A percentile compares a stretch with the other conserved stretches of the same genome.
These are phyloP conservation scores for Macquaria ambigua DNA, from an alignment of 2,113 vertebrate species.

Conservation along the genomic window DNA sequence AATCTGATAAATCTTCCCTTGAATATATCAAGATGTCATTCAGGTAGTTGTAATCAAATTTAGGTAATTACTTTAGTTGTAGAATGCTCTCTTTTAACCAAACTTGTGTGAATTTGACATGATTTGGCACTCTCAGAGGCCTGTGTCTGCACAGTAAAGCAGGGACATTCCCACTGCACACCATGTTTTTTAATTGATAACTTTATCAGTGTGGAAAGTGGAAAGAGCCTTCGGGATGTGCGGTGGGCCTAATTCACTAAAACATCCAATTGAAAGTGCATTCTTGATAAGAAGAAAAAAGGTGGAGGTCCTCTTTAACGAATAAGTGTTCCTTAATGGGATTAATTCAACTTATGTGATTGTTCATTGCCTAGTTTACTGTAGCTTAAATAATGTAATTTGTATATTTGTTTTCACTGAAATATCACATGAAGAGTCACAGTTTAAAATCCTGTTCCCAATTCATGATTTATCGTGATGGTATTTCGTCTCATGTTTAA, in stretches of 20 bases:
- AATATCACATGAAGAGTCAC: not conserved
- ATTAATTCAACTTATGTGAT: not conserved
- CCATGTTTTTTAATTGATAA: slow-evolving; percentile 45
- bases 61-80: slow-evolving; percentile 7
- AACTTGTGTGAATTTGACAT: slow-evolving; percentile 25
- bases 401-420: not conserved
- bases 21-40: slow-evolving; percentile 18
- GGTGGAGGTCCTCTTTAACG: not conserved
- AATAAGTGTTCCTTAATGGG: not conserved
- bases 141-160: slow-evolving; percentile 1
- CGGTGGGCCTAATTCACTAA: slow-evolving; percentile 34
- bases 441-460: not conserved
- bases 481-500: not conserved
- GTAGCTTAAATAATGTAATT: not conserved
- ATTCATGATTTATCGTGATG: not conserved
- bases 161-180: slow-evolving; percentile 12
- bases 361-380: not conserved
- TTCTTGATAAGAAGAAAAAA: slow-evolving; percentile 28
- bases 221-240: slow-evolving; percentile 34
- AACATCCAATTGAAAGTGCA: slow-evolving; percentile 25
- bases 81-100: not conserved
- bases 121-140: slow-evolving; percentile 24
- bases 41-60: slow-evolving; percentile 5
- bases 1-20: not conserved
- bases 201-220: slow-evolving; percentile 41